Evolutionary conservation across 2,113 vertebrate species (phyloP).

Genomic region (Eulacestoma nigropectus): DNA sequence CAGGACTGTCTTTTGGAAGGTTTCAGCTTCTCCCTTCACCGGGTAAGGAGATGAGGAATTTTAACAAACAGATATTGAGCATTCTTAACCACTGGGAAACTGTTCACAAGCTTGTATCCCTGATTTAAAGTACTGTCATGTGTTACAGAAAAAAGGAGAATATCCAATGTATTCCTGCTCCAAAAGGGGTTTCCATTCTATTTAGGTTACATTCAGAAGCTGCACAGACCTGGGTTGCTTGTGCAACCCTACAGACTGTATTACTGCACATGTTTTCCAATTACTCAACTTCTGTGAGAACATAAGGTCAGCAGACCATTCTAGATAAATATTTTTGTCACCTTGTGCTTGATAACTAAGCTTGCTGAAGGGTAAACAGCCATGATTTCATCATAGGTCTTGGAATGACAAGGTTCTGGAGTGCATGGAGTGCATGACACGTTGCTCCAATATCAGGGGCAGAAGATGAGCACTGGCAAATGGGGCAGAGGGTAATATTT

Average conservation of each 20-base stretch:
- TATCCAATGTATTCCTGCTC: not conserved
- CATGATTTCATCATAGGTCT: conserved; percentile 11
- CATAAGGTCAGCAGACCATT: conserved; percentile 23
- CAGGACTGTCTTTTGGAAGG: not conserved
- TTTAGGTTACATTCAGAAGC: not conserved
- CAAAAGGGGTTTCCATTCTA: not conserved
- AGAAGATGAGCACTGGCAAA: not conserved
- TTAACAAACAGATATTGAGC: not conserved
- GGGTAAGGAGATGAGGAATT: not conserved
- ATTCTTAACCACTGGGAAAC: not conserved
- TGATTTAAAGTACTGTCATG: not conserved
- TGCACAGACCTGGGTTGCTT: not conserved
- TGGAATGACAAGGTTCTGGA: conserved; percentile 11
- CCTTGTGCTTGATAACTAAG: not conserved
- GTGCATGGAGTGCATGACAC: not conserved
- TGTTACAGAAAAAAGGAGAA: not conserved
- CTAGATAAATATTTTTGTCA: conserved; percentile 41
- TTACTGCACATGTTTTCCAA: not conserved
- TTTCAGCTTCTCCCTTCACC: not conserved
- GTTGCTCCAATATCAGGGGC: not conserved
- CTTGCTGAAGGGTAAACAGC: not conserved
- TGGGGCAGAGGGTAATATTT: not conserved
- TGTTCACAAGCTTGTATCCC: not conserved
- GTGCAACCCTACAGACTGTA: not conserved
- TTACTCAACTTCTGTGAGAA: not conserved